Conservation (phyloP, 37 sponge, comb jelly and placozoan genomes). For the Oopsacas minuta region DNA sequence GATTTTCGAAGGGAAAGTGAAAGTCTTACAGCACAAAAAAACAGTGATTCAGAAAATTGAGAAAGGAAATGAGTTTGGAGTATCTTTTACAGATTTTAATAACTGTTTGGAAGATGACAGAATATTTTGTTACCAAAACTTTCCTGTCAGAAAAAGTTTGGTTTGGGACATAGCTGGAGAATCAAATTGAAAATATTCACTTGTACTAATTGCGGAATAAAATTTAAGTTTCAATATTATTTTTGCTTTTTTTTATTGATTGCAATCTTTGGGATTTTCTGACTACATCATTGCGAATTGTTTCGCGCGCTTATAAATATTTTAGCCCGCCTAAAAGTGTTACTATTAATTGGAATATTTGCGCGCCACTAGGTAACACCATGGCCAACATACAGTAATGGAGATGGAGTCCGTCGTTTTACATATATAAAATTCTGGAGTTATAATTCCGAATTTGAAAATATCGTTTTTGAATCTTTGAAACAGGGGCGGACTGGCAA, state of each 20-base stretch:
- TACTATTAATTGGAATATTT: too few relatives aligned
- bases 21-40: not conserved
- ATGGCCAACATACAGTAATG: too few relatives aligned
- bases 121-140: not conserved
- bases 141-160: not conserved
- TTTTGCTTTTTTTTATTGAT: too few relatives aligned
- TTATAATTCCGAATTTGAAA: too few relatives aligned
- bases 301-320: too few relatives aligned
- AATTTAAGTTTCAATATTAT: too few relatives aligned
- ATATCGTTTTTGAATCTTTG: too few relatives aligned
- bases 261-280: too few relatives aligned
- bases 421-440: not conserved
- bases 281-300: too few relatives aligned
- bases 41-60: not conserved
- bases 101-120: not conserved
- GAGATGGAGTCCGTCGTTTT: not conserved
- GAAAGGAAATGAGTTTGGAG: constrained; percentile 1
- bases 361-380: too few relatives aligned
- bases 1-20: not conserved
- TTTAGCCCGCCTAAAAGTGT: too few relatives aligned
- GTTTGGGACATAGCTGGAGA: not conserved
- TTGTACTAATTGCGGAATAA: not conserved
- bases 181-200: not conserved
- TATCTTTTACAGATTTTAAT: not conserved
- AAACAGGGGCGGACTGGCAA: too few relatives aligned